Conservation (phyloP, 2,888 invertebrate species). For the Mystacides longicornis region DNA sequence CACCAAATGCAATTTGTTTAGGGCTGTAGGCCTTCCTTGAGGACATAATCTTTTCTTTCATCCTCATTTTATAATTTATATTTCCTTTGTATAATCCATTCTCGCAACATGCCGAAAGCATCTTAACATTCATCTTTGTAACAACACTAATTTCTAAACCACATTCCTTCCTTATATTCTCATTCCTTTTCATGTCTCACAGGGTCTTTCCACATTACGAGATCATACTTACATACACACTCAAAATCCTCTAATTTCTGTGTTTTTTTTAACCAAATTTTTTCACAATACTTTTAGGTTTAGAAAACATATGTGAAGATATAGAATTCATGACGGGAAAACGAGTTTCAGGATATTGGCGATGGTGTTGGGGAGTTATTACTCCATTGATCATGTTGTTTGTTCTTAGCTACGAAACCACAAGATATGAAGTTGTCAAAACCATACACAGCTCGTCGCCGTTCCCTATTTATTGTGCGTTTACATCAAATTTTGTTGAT, state of each 20-base stretch:
- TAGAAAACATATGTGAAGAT: slow-evolving; percentile 61
- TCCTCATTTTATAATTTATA: neutral
- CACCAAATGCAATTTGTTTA: no score
- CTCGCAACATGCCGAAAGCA: no score
- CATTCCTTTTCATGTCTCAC: no score
- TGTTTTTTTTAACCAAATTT: no score
- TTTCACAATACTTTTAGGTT: slow-evolving; percentile 36
- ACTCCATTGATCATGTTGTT: slow-evolving; percentile 63
- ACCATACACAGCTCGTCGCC: slow-evolving; percentile 57
- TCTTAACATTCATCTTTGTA: no score
- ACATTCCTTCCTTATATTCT: no score
- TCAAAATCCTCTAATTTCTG: neutral
- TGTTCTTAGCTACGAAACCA: slow-evolving; percentile 65
- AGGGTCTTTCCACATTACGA: no score
- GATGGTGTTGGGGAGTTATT: slow-evolving; percentile 68
- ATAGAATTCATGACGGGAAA: slow-evolving; percentile 73
- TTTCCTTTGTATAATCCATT: no score
- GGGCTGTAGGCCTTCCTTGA: no score
- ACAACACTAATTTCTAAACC: no score
- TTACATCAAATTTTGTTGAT: no score
- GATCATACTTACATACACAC: no score
- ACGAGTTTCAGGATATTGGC: slow-evolving; percentile 65
- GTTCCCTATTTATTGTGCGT: slow-evolving; percentile 37
- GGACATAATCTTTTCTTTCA: neutral
- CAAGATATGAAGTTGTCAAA: slow-evolving; percentile 50